Evolutionary conservation across 2,888 invertebrate genomes (phyloP).

Genomic region (Andrena chrysosceles): DNA sequence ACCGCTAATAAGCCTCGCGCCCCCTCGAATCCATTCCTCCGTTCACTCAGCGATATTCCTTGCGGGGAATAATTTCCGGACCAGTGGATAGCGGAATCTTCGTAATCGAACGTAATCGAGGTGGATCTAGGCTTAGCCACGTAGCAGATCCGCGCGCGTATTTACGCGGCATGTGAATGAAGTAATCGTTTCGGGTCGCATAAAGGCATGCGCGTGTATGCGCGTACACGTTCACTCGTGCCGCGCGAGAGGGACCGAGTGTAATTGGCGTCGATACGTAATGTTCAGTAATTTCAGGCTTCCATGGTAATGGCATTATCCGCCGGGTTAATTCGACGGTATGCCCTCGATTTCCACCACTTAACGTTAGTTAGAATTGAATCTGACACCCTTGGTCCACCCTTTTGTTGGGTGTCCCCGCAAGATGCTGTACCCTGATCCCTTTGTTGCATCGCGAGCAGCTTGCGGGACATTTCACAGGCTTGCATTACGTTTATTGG

Average conservation of each 20-base stretch:
- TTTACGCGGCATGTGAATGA: conserved; percentile 47
- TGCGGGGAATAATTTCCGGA: conserved; percentile 27
- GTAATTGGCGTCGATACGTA: conserved; percentile 68
- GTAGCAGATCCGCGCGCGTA: conserved; percentile 33
- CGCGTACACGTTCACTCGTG: background rate
- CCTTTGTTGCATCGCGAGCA: conserved; percentile 43
- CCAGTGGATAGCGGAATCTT: conserved; percentile 28
- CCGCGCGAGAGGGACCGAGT: conserved; percentile 18
- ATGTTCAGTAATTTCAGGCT: conserved; percentile 68
- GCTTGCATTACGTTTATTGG: conserved; percentile 48
- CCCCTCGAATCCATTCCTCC: background rate
- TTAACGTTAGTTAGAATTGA: conserved; percentile 67
- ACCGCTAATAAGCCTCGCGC: conserved; percentile 11
- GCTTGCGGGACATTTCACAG: conserved; percentile 39
- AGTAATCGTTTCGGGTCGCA: conserved; percentile 48
- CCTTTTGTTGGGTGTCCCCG: conserved; percentile 30
- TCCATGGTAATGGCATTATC: conserved; percentile 63
- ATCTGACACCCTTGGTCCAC: conserved; percentile 54
- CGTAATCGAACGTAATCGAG: conserved; percentile 51
- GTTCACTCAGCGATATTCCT: background rate
- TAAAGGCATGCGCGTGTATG: background rate
- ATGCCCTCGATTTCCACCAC: conserved; percentile 43
- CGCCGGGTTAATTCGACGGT: conserved; percentile 60
- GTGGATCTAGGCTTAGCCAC: conserved; percentile 27
- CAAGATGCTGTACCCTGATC: conserved; percentile 38